Evolutionary conservation across 2,888 invertebrate genomes (phyloP), one percentile per base, ranked within the genome.

Genomic region (Epicampocera succincta): DNA sequence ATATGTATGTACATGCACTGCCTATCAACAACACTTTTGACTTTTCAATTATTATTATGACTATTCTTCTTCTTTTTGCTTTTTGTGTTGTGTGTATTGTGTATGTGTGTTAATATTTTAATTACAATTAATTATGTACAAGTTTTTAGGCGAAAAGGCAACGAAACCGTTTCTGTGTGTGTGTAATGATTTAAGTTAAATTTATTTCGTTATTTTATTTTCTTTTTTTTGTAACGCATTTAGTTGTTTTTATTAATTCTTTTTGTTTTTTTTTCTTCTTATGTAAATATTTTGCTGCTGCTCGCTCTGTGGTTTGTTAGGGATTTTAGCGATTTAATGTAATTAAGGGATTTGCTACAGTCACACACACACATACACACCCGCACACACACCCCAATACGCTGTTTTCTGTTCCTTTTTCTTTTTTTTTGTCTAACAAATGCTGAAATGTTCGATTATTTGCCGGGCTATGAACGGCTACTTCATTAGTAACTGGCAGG

Each of bases 401-500:
- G 6, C 29, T 29, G 29, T 29, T 29, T 29, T 3, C 29, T n/a
- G n/a, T n/a, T n/a, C n/a, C n/a, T n/a, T n/a, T n/a, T n/a, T n/a
- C n/a, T 25, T 25, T 46, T 52, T 46, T 44, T 48, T n/a, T 6
- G 17, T 40, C 8, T 40, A 21, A 13, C 58, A 40, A 6, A 25
- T 61, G 52, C 21, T 44, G 5, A 6, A 54, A 71, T 17, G 17
- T 42, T 68, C 68, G 60, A 58, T 46, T 71, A 60, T 68, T 66
- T 44, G 46, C 25, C 33, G 58, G 50, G 33, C 44, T 44, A 50
- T 19, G 52, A 76, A 46, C 80, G 25, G 84, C 84, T 82, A 79
- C 84, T 75, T 84, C 83, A 85, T 84, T 85, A 84, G 77, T 58
- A 54, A 8, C 12, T 8, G 33, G 25, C 17, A 2, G 25, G 40